Base-by-base conservation (phyloP, 1,140 invertebrate species). In the Magallana angulata region DNA sequence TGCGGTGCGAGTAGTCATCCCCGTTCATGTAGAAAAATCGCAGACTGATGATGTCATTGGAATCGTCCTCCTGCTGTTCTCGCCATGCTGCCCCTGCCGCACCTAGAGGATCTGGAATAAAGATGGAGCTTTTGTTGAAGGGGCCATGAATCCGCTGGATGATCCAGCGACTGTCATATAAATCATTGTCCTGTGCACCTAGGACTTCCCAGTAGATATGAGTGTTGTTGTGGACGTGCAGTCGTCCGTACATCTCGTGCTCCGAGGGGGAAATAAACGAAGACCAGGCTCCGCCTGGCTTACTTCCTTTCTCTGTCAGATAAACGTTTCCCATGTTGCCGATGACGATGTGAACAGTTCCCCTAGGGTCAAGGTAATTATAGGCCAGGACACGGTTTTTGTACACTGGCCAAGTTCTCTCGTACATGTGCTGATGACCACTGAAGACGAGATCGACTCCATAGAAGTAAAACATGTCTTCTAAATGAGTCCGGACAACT, bases 341-440 rank as follows among this genome's bases (percentile, higher is more conserved):
- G 62, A 91, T 91, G 9, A 91, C 91, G 0, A 94, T 87, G 84
- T 93, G 90, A 56, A 94, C 89, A 30, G 93, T 91, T 8, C 91
- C 93, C 82, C 83, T 87, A 0, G 93, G 92, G 84, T 94, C 88
- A 14, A 89, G 89, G 88, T 93, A 92, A 80, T 91, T 89, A 8
- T 90, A 90, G 30, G 90, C 89, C 3, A 91, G 81, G 24, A 97
- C 97, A 89, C 96, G 96, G 88, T 96, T 96, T 94, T 99, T 96
- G 94, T 98, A 99, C 64, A 99, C 96, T 0, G 99, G 98, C 97
- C 97, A 99, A 85, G 98, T 95, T 62, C 99, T 95, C 95, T 99
- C 98, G 94, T 99, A 99, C 36, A 97, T 97, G 95, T 99, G 98
- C 94, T 99, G 98, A 94, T 99, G 98, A 0, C 98, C 98, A 97